Conservation (phyloP, 2,797 vertebrate genomes). For the Apogon talboti region DNA sequence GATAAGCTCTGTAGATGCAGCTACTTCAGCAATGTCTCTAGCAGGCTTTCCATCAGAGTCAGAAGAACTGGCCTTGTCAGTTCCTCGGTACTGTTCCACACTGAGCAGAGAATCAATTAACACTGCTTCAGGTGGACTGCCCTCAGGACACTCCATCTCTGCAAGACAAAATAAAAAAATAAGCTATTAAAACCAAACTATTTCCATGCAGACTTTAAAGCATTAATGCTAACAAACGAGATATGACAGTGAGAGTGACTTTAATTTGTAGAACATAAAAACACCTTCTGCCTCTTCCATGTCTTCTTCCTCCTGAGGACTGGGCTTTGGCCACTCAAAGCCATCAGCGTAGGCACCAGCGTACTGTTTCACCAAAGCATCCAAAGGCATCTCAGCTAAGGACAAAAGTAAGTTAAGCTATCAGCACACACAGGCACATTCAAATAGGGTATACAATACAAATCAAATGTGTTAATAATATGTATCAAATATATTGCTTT, state of each 20-base stretch:
- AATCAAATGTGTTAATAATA: neutral
- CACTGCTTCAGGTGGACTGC: constrained; percentile 85
- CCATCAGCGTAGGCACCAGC: constrained; percentile 92
- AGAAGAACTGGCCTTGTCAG: constrained; percentile 81
- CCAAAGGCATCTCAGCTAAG: constrained; percentile 92
- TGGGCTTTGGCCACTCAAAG: constrained; percentile 91
- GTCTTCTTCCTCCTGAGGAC: constrained; percentile 86
- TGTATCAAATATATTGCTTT: no score
- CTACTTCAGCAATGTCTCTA: constrained; percentile 91
- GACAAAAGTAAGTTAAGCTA: constrained; percentile 9
- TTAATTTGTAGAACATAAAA: neutral
- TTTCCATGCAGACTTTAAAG: neutral
- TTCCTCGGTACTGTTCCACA: constrained; percentile 87
- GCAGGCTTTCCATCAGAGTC: constrained; percentile 80
- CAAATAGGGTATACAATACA: neutral
- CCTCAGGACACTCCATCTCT: constrained; percentile 81
- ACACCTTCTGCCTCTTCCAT: constrained; percentile 78
- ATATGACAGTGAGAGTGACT: neutral
- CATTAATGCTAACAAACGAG: neutral
- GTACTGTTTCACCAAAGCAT: constrained; percentile 91
- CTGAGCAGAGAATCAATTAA: constrained; percentile 91
- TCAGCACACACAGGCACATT: neutral
- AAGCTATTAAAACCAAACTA: neutral
- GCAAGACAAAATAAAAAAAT: constrained; percentile 1
- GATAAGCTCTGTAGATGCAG: constrained; percentile 90